Evolutionary conservation across 2,797 vertebrate species (phyloP).

Genomic region (Ibycter americanus): DNA sequence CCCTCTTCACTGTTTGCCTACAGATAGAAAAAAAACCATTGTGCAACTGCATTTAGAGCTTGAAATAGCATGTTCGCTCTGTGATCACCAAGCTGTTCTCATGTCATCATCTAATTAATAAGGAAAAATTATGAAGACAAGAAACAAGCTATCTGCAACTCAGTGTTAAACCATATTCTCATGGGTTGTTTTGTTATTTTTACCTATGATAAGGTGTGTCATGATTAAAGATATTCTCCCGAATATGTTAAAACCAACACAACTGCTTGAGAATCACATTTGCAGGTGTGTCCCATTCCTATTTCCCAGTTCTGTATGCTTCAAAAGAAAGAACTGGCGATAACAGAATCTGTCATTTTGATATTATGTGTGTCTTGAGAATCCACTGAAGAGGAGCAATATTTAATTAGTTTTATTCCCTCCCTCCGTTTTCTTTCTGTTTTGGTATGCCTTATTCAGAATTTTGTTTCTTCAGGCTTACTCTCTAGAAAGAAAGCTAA

Average conservation of each 20-base stretch:
- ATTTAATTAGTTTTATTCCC: slow-evolving; percentile 8
- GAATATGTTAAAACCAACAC: neutral
- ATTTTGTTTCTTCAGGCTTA: neutral
- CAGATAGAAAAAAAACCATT: neutral
- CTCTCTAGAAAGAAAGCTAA: neutral
- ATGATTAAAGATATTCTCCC: neutral
- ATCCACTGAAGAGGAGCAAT: neutral
- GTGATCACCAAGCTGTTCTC: neutral
- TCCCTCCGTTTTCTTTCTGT: neutral
- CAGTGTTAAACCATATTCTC: neutral
- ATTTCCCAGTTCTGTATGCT: neutral
- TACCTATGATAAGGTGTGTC: neutral
- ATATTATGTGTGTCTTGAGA: neutral
- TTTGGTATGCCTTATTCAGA: neutral
- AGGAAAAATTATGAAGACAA: neutral
- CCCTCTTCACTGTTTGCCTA: neutral
- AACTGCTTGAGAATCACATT: neutral
- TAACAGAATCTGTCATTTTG: neutral
- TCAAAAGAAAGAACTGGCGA: neutral
- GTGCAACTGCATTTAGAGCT: neutral
- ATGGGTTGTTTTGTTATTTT: neutral
- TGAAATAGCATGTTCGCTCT: neutral
- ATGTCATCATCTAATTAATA: neutral
- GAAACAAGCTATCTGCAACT: neutral
- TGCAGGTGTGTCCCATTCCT: neutral